phyloP scores from a whole-genome alignment of 2,797 vertebrate species.

The Enteromius thamalakanensis region DNA sequence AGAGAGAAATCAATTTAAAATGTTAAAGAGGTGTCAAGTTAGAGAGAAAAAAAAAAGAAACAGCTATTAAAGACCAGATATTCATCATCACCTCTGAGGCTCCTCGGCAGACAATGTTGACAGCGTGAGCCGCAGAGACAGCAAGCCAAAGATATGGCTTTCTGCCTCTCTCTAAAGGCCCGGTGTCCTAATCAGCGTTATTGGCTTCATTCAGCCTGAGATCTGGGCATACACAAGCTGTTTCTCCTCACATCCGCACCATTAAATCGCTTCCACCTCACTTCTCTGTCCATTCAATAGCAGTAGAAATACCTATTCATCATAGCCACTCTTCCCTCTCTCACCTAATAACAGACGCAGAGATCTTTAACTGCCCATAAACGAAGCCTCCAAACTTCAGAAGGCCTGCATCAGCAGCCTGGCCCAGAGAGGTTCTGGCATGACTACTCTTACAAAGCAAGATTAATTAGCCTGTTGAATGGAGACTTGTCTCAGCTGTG shows the following conservation, averaged over 20 bases:
- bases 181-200: slow-evolving; percentile 64
- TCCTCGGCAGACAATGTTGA: slow-evolving; percentile 13
- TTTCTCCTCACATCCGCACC: slow-evolving; percentile 68
- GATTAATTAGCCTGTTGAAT: slow-evolving; percentile 84
- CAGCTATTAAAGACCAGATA: slow-evolving; percentile 39
- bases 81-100: slow-evolving; percentile 42
- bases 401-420: slow-evolving; percentile 78
- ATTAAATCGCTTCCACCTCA: slow-evolving; percentile 70
- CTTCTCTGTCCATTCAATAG: slow-evolving; percentile 65
- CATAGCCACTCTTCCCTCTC: slow-evolving; percentile 62
- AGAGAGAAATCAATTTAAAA: slow-evolving; percentile 39
- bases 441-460: slow-evolving; percentile 80
- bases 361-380: slow-evolving; percentile 79
- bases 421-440: slow-evolving; percentile 69
- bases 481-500: slow-evolving; percentile 68
- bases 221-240: slow-evolving; percentile 67
- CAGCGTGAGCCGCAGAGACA: background rate
- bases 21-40: slow-evolving; percentile 40
- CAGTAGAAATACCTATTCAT: slow-evolving; percentile 75
- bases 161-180: slow-evolving; percentile 46
- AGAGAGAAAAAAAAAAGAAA: slow-evolving; percentile 8
- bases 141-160: slow-evolving; percentile 22
- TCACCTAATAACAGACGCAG: slow-evolving; percentile 71
- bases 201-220: slow-evolving; percentile 62
- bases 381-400: slow-evolving; percentile 72